Evolutionary conservation across 1,140 invertebrate genomes (phyloP), one percentile per base, ranked within the genome.

Genomic region (Polyergus mexicanus): DNA sequence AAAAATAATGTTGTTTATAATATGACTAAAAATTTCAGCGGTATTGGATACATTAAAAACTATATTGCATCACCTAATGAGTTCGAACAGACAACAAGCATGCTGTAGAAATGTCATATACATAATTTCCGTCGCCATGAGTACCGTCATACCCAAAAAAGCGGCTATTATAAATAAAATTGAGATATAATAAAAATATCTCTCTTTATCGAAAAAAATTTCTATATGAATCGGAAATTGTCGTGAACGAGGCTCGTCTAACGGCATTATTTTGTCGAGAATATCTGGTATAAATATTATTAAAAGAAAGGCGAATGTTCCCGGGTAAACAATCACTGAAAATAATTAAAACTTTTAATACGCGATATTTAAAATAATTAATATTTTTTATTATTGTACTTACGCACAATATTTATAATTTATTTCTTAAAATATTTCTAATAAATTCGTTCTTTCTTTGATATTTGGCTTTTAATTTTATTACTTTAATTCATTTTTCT

Each of bases 111-210:
- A 76, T 65, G 75, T 38, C 81, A 84, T 76, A 19, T 13, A 75
- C 71, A 84, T 76, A 6, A 8, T 63, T 84, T 84, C 69, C n/a
- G 69, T 75, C 5, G 81, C 71, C 56, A 84, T n/a, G 10, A 84
- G 4, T 58, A 76, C n/a, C 2, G 81, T 84, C 58, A 63, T 75
- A 47, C 58, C 69, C 22, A 75, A 7, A 22, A 84, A 74, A 10
- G 19, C 28, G 0, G 0, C 0, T 28, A 35, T 13, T 38, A 28
- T 63, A 75, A 63, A 2, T 4, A 47, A 0, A 0, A 84, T 0
- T 38, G 16, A 19, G 25, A 84, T 0, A 8, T 41, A 13, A 0
- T 74, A 75, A 25, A 75, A 84, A 54, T 84, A 75, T 54, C 0
- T 75, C 0, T 84, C 60, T 25, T 44, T n/a, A 38, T 84, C 41